Evolutionary conservation across 2,888 invertebrate genomes (phyloP).

Genomic region (Labia minor): DNA sequence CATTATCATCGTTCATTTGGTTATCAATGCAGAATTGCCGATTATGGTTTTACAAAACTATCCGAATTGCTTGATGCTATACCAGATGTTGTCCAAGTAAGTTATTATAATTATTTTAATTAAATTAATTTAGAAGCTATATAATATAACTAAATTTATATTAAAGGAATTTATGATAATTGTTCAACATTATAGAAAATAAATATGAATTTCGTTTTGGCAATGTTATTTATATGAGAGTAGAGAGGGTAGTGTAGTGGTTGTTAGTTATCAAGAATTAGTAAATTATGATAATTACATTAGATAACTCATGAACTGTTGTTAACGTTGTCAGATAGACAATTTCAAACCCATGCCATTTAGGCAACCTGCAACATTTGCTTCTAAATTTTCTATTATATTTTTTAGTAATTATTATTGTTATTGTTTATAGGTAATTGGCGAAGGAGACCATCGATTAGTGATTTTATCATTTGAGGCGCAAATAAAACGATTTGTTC

Average conservation of each 20-base stretch:
- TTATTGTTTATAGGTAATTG: conserved; percentile 56
- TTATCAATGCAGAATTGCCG: conserved; percentile 86
- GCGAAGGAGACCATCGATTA: conserved; percentile 74
- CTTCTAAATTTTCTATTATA: too few relatives aligned
- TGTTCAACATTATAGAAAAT: not conserved
- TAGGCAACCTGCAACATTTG: too few relatives aligned
- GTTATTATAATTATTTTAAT: conserved; percentile 24
- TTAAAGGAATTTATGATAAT: not conserved
- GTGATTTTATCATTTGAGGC: conserved; percentile 81
- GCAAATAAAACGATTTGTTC: conserved; percentile 80
- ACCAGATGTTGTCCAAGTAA: conserved; percentile 72
- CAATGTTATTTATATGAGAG: not conserved
- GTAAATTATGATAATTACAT: too few relatives aligned
- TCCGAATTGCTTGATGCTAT: conserved; percentile 82
- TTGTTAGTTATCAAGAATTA: too few relatives aligned
- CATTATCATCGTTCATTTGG: conserved; percentile 96
- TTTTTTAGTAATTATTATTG: too few relatives aligned
- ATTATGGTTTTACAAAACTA: conserved; percentile 90
- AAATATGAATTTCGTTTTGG: not conserved
- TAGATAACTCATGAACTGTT: too few relatives aligned
- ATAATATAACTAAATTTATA: not conserved
- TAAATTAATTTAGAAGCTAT: not conserved
- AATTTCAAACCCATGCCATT: too few relatives aligned
- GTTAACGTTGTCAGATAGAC: too few relatives aligned
- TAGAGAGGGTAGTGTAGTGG: too few relatives aligned